A percentile compares a stretch with the other conserved stretches of the same genome.
Conservation (phyloP, 2,113 vertebrate genomes). For the Illadopsis cleaveri region DNA sequence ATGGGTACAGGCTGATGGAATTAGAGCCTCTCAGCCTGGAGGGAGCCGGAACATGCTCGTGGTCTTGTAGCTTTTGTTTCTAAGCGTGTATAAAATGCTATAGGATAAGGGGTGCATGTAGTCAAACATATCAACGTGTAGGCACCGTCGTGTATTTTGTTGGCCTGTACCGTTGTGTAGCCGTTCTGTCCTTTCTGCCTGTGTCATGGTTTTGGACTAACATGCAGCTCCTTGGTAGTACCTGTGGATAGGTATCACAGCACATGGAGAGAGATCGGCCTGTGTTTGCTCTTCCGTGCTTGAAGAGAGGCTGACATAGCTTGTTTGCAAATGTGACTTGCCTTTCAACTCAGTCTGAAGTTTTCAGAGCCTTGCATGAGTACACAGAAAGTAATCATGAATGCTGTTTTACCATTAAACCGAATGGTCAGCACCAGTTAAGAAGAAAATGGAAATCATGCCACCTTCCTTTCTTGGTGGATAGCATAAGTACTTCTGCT, state of each 20-base stretch:
- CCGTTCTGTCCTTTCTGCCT: not conserved
- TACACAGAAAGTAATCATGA: not conserved
- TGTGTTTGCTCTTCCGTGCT: not conserved
- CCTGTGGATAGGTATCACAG: not conserved
- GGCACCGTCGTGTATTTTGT: fast-evolving
- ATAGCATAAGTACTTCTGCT: not conserved
- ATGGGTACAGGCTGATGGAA: fast-evolving
- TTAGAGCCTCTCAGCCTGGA: fast-evolving
- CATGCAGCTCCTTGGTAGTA: not conserved
- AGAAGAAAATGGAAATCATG: not conserved
- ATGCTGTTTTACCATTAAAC: not conserved
- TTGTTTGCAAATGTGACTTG: not conserved
- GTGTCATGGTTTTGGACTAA: not conserved
- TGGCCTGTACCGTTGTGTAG: fast-evolving
- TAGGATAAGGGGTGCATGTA: too few relatives aligned
- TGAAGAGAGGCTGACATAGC: not conserved
- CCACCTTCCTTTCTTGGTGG: not conserved
- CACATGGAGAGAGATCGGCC: fast-evolving
- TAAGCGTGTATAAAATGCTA: fast-evolving
- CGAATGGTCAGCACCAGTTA: fast-evolving
- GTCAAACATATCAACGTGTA: too few relatives aligned
- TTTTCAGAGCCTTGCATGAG: not conserved
- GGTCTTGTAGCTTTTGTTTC: not conserved
- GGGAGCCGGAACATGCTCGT: fast-evolving
- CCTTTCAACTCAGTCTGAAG: not conserved